These are phyloP conservation scores for Apamea sordens DNA, from an alignment of 2,888 invertebrate species.

Conservation along the genomic window DNA sequence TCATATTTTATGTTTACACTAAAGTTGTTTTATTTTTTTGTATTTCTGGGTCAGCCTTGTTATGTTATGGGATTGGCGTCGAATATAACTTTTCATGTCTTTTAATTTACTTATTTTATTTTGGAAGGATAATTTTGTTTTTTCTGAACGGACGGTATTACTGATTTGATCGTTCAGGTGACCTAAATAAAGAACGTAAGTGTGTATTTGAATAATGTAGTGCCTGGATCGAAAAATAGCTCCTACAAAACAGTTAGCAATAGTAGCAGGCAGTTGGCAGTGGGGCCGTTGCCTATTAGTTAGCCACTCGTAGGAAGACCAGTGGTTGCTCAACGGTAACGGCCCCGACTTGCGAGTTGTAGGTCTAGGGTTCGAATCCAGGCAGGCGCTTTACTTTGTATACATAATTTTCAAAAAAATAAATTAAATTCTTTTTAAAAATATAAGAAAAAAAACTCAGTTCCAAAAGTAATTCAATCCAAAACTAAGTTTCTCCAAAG, in stretches of 20 bases:
- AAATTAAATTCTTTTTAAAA: too few species aligned
- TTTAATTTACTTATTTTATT: background rate
- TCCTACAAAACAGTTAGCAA: background rate
- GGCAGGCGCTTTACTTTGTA: too few species aligned
- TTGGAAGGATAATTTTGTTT: background rate
- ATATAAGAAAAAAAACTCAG: accelerated
- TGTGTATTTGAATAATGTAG: background rate
- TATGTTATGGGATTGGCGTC: background rate
- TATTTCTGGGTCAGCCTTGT: background rate
- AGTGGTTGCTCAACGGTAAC: too few species aligned
- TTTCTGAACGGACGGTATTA: background rate
- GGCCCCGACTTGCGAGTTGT: too few species aligned
- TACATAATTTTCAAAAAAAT: too few species aligned
- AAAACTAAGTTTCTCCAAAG: conserved; percentile 3
- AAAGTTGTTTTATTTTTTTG: conserved; percentile 8
- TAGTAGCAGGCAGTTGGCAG: background rate
- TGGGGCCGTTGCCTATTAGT: background rate
- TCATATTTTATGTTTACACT: conserved; percentile 27
- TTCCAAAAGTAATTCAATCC: conserved; percentile 10
- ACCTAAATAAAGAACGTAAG: background rate
- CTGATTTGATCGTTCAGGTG: background rate
- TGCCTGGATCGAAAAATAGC: background rate
- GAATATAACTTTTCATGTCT: background rate
- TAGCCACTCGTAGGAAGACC: background rate
- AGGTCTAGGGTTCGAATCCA: too few species aligned